These are phyloP conservation scores for Pogonognathellus flavescens DNA, from an alignment of 1,140 invertebrate genomes.

Conservation along the genomic window DNA sequence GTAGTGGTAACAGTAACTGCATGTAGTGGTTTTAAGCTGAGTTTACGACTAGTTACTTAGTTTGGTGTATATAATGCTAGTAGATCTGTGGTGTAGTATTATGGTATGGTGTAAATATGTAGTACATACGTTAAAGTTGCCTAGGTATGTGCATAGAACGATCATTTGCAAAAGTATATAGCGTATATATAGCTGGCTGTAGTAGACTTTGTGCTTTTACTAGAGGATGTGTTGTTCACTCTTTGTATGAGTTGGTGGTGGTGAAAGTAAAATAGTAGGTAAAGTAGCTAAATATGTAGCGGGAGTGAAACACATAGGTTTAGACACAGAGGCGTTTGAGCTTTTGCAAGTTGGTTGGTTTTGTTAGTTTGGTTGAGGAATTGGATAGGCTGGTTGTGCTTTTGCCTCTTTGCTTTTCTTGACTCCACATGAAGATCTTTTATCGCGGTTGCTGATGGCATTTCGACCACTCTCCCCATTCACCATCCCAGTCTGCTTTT, in stretches of 20 bases:
- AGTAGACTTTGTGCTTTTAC: too few relatives aligned
- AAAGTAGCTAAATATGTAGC: too few relatives aligned
- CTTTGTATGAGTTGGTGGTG: too few relatives aligned
- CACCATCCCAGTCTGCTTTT: constrained; percentile 39
- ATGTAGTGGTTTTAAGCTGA: constrained; percentile 28
- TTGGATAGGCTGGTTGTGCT: neutral
- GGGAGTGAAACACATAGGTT: too few relatives aligned
- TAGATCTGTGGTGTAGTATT: neutral
- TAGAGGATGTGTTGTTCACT: too few relatives aligned
- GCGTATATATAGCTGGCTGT: too few relatives aligned
- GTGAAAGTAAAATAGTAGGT: too few relatives aligned
- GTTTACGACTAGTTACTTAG: constrained; percentile 3
- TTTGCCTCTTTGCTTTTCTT: neutral
- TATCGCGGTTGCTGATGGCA: constrained; percentile 60
- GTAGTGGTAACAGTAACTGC: constrained; percentile 2
- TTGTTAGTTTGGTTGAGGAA: neutral
- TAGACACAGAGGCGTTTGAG: too few relatives aligned
- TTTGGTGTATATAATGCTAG: neutral
- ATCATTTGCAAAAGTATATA: too few relatives aligned
- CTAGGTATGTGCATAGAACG: too few relatives aligned
- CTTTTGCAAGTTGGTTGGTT: too few relatives aligned
- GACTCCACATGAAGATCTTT: constrained; percentile 46
- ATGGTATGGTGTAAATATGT: neutral
- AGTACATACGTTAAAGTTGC: too few relatives aligned
- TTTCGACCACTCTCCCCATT: constrained; percentile 55